These are phyloP conservation scores for Epinotia demarniana DNA, from an alignment of 2,888 invertebrate species.

Conservation along the genomic window DNA sequence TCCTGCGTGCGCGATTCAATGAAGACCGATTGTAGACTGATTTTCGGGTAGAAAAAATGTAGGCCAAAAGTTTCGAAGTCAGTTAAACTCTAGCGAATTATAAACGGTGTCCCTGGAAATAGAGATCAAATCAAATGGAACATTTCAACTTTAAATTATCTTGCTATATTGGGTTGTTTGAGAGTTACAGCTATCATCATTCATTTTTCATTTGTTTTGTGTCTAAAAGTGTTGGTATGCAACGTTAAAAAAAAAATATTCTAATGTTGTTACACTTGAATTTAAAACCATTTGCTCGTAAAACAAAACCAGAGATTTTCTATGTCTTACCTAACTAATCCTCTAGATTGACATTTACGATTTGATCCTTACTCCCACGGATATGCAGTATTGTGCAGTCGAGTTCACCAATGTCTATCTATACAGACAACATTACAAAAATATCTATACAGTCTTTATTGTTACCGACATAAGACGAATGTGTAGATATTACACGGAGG, in stretches of 20 bases:
- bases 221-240: no score
- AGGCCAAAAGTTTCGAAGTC: slow-evolving; percentile 78
- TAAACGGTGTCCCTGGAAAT: background rate
- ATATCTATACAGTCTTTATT: no score
- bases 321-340: background rate
- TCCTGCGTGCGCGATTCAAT: slow-evolving; percentile 70
- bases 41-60: slow-evolving; percentile 81
- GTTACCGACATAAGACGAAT: no score
- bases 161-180: background rate
- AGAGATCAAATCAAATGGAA: background rate
- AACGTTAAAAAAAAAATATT: background rate
- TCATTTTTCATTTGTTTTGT: no score
- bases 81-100: slow-evolving; percentile 63
- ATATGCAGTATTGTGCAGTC: slow-evolving; percentile 2
- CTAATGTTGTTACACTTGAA: background rate
- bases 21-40: slow-evolving; percentile 79
- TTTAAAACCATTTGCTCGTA: background rate
- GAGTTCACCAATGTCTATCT: no score
- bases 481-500: no score
- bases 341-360: background rate
- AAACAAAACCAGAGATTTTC: background rate
- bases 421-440: no score
- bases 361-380: background rate
- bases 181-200: background rate
- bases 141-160: background rate